Conservation (phyloP, 2,888 invertebrate genomes). For the Gari tellinella region DNA sequence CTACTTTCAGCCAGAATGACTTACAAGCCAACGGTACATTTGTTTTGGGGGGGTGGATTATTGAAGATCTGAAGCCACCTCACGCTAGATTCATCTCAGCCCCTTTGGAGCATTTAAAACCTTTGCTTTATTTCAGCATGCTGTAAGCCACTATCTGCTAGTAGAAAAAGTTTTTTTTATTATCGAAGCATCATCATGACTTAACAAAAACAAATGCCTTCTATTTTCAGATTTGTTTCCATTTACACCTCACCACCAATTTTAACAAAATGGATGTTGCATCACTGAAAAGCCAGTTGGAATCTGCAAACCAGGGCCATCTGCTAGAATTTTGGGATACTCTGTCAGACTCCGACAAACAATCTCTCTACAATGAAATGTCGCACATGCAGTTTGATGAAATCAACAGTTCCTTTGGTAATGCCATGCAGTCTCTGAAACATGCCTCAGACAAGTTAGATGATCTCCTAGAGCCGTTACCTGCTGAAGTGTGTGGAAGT, state of each 20-base stretch:
- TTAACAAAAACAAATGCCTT: no score
- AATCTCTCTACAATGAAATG: conserved; percentile 86
- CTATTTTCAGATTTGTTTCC: no score
- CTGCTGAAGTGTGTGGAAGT: conserved; percentile 91
- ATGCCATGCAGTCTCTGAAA: conserved; percentile 67
- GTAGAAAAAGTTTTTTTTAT: no score
- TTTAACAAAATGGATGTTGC: conserved; percentile 62
- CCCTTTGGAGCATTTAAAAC: no score
- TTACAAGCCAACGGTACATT: no score
- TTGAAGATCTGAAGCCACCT: no score
- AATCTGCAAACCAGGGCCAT: conserved; percentile 91
- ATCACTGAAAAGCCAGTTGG: conserved; percentile 80
- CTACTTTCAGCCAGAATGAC: no score
- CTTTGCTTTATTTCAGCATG: no score
- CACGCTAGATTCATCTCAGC: no score
- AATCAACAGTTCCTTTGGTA: conserved; percentile 88
- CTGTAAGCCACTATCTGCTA: no score
- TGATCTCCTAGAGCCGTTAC: conserved; percentile 93
- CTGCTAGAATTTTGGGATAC: conserved; percentile 92
- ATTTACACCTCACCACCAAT: background rate
- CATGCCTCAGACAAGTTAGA: conserved; percentile 88
- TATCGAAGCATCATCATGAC: no score
- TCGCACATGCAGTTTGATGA: conserved; percentile 89
- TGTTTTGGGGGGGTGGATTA: no score
- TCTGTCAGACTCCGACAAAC: conserved; percentile 88